Percentiles rank a stretch among this genome's conserved stretches.
Conservation (phyloP, 2,888 invertebrate species). For the Melanotus villosus region DNA sequence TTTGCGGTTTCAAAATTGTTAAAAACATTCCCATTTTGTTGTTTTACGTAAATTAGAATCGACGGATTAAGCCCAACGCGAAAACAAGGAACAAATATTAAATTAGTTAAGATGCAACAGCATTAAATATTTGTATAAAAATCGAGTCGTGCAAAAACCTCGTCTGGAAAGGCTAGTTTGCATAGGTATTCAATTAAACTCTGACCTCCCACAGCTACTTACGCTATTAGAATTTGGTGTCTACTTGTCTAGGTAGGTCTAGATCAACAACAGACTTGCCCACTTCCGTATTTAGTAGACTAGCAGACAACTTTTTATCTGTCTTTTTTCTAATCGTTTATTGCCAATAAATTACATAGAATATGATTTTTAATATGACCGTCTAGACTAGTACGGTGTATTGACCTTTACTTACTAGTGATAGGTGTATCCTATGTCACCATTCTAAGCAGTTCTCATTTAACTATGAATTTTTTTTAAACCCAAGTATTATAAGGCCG, state of each 20-base stretch:
- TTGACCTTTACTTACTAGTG: constrained; percentile 46
- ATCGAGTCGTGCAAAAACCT: constrained; percentile 30
- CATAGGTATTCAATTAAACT: constrained; percentile 43
- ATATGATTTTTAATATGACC: constrained; percentile 49
- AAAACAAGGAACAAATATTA: neutral
- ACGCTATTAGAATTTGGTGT: constrained; percentile 34
- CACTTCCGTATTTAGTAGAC: constrained; percentile 45
- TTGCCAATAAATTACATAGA: constrained; percentile 50
- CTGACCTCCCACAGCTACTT: constrained; percentile 34
- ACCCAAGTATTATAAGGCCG: no score
- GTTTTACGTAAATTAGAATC: no score
- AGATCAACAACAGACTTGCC: constrained; percentile 36
- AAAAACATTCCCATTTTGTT: no score
- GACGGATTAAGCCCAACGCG: no score
- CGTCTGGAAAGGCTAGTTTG: constrained; percentile 28
- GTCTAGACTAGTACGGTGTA: constrained; percentile 48
- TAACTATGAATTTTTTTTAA: no score
- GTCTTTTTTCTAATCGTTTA: constrained; percentile 48
- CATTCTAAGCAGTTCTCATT: neutral
- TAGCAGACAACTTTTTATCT: constrained; percentile 48
- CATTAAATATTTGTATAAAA: neutral
- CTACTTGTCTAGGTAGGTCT: constrained; percentile 39
- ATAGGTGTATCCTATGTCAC: constrained; percentile 29
- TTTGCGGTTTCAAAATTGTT: no score
- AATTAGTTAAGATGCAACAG: constrained; percentile 8